These are phyloP conservation scores for Drosophila carrolli DNA, from an alignment of 1,140 invertebrate genomes.

Conservation along the genomic window DNA sequence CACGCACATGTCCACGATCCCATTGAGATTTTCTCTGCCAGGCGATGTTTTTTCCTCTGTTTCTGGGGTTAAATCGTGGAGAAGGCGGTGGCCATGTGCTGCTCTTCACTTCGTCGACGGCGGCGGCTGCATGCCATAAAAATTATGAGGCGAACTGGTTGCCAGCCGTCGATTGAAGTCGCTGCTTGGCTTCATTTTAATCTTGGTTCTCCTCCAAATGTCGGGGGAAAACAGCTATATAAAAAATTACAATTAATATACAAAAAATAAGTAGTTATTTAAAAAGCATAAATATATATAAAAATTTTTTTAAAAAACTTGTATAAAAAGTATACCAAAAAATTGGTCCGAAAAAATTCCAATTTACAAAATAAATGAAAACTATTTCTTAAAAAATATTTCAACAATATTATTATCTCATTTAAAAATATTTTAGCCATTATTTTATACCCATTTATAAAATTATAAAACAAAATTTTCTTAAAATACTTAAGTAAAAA, in stretches of 20 bases:
- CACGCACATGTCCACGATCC: conserved; percentile 69
- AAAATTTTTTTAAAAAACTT: not conserved
- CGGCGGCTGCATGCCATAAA: conserved; percentile 63
- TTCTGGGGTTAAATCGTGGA: conserved; percentile 62
- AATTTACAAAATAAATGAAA: no score
- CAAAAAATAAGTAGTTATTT: not conserved
- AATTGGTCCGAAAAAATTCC: no score
- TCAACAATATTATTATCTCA: no score
- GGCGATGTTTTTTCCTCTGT: conserved; percentile 3
- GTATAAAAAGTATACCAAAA: no score
- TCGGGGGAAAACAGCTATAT: not conserved
- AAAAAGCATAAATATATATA: not conserved
- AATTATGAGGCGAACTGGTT: conserved; percentile 74
- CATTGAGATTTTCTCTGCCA: conserved; percentile 40
- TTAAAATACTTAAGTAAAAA: no score
- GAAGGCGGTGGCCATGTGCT: conserved; percentile 65
- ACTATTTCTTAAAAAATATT: no score
- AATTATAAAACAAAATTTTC: no score
- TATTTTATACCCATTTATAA: no score
- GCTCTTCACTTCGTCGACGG: conserved; percentile 29
- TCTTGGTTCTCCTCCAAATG: not conserved
- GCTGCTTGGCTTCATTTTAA: not conserved
- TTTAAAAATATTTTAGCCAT: no score
- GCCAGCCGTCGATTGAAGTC: conserved; percentile 33
- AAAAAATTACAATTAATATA: conserved; percentile 1